Conservation (phyloP, 2,113 vertebrate genomes). For the Camelus bactrianus region DNA sequence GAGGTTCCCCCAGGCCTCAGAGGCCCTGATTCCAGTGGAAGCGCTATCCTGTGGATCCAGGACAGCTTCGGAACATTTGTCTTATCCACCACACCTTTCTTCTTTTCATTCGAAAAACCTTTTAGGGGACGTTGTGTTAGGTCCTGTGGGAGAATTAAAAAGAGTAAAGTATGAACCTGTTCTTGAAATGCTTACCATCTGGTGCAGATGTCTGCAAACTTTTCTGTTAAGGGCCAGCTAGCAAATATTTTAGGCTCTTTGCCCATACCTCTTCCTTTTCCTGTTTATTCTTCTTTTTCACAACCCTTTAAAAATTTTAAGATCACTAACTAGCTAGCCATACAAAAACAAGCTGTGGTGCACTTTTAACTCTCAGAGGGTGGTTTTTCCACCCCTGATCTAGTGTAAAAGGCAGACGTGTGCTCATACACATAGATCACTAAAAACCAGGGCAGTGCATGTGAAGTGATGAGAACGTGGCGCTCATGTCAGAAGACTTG, state of each 20-base stretch:
- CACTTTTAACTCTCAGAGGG: background rate
- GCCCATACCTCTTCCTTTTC: background rate
- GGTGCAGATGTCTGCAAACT: background rate
- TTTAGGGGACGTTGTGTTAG: background rate
- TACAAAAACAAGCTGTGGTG: background rate
- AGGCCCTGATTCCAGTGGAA: background rate
- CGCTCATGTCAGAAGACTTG: background rate
- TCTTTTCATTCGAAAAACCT: constrained; percentile 7
- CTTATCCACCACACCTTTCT: background rate
- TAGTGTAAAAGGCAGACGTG: background rate
- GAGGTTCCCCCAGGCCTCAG: background rate
- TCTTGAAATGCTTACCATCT: background rate
- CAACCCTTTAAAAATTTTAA: background rate
- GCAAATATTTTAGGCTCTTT: background rate
- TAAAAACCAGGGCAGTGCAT: background rate
- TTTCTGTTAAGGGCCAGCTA: background rate
- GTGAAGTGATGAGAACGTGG: background rate
- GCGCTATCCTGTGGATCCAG: background rate
- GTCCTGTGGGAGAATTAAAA: background rate
- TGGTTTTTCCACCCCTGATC: background rate
- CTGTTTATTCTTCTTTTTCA: background rate
- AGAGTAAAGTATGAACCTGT: background rate
- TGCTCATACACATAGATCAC: background rate
- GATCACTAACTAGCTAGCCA: background rate
- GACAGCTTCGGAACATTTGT: background rate